Conservation (phyloP, 2,113 vertebrate species). For the Gymnogyps californianus region DNA sequence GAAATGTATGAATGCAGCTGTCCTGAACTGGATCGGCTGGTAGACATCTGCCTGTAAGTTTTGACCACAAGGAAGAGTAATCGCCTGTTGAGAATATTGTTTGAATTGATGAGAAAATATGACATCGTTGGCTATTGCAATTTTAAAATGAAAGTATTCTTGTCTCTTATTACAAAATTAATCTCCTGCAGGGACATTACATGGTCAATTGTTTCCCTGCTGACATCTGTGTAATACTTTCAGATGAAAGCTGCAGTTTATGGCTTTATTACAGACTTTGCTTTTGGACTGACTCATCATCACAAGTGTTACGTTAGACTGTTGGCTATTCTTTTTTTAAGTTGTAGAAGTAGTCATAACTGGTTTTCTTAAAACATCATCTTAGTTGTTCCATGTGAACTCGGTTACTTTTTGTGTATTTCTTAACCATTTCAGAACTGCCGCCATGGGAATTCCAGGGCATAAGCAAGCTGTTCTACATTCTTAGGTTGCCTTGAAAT, state of each 20-base stretch:
- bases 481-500: not conserved
- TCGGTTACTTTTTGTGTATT: not conserved
- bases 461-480: not conserved
- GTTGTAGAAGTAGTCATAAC: not conserved
- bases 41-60: conserved; percentile 92
- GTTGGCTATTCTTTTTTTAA: not conserved
- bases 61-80: conserved; percentile 32
- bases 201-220: conserved; percentile 36
- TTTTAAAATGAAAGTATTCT: conserved; percentile 48
- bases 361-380: conserved; percentile 20
- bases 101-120: conserved; percentile 48
- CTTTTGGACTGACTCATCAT: conserved; percentile 42
- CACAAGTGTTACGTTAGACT: conserved; percentile 31
- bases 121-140: conserved; percentile 33
- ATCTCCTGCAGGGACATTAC: conserved; percentile 9
- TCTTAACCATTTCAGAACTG: not conserved
- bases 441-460: not conserved
- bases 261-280: conserved; percentile 31
- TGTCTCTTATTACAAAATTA: conserved; percentile 45
- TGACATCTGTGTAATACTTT: conserved; percentile 37
- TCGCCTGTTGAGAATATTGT: not conserved
- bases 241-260: conserved; percentile 30
- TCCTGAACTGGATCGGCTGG: conserved; percentile 89
- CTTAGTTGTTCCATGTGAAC: not conserved
- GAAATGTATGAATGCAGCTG: conserved; percentile 97